phyloP scores from a whole-genome alignment of 2,888 invertebrate genomes.

The Sylvicola cinctus region DNA sequence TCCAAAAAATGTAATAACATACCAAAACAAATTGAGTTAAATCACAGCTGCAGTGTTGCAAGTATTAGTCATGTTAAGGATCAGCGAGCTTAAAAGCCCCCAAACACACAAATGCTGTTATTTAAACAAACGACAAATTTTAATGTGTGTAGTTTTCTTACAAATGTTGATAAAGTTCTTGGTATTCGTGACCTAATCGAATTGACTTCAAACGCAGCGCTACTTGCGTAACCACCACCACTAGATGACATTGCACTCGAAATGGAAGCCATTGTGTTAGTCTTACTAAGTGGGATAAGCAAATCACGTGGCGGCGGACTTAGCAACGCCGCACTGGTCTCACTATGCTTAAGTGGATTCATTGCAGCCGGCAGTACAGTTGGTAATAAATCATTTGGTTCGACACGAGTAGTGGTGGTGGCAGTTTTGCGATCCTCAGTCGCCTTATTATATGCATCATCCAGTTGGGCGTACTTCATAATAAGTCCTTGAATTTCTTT shows the following conservation, averaged over 20 bases:
- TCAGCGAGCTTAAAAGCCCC: too few species aligned
- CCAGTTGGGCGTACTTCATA: slow-evolving; percentile 61
- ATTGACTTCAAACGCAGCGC: not conserved
- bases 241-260: not conserved
- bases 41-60: too few species aligned
- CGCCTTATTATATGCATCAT: slow-evolving; percentile 42
- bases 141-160: slow-evolving; percentile 20
- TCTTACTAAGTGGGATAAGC: slow-evolving; percentile 3
- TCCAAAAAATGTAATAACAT: slow-evolving; percentile 5
- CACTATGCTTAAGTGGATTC: not conserved
- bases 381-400: not conserved
- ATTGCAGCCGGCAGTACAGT: not conserved
- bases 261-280: not conserved
- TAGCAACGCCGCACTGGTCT: not conserved
- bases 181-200: slow-evolving; percentile 26
- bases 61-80: too few species aligned
- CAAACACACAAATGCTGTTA: too few species aligned
- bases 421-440: slow-evolving; percentile 18
- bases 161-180: slow-evolving; percentile 26
- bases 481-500: slow-evolving; percentile 69
- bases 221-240: not conserved
- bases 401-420: slow-evolving; percentile 8
- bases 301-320: not conserved
- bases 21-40: too few species aligned
- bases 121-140: too few species aligned